Evolutionary conservation across 2,113 vertebrate genomes (phyloP).

Genomic region (Bungarus multicinctus): DNA sequence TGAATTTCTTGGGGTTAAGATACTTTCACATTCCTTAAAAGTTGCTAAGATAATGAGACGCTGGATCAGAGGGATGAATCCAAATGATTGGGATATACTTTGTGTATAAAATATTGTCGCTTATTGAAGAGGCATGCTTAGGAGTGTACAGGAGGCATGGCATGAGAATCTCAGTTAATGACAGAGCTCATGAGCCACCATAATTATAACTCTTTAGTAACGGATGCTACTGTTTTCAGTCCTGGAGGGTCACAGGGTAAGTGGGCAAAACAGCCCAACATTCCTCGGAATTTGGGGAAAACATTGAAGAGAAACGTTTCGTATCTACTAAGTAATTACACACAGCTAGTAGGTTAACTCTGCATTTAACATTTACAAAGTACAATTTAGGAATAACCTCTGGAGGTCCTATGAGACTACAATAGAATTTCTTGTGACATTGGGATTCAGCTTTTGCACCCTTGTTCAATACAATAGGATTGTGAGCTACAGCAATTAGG

Average conservation of each 20-base stretch:
- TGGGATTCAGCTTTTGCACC: not conserved
- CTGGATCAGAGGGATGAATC: not conserved
- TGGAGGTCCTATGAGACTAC: not conserved
- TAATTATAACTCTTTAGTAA: not conserved
- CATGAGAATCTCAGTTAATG: not conserved
- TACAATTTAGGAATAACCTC: not conserved
- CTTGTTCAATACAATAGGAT: not conserved
- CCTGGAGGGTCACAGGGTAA: not conserved
- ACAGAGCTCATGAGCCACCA: not conserved
- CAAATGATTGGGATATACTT: not conserved
- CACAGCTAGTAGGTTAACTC: not conserved
- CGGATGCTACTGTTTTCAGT: not conserved
- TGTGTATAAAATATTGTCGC: not conserved
- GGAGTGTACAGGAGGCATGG: not conserved
- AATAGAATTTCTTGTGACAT: not conserved
- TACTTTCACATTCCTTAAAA: not conserved
- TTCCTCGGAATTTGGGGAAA: not conserved
- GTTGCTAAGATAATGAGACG: no score
- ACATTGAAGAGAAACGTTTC: not conserved
- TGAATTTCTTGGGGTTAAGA: no score
- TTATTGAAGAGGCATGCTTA: not conserved
- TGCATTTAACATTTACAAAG: not conserved
- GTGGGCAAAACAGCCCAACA: not conserved
- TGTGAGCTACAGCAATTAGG: not conserved
- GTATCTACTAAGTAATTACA: not conserved